These are phyloP conservation scores for Hirundichthys speculiger DNA, from an alignment of 2,113 vertebrate species.

Conservation along the genomic window DNA sequence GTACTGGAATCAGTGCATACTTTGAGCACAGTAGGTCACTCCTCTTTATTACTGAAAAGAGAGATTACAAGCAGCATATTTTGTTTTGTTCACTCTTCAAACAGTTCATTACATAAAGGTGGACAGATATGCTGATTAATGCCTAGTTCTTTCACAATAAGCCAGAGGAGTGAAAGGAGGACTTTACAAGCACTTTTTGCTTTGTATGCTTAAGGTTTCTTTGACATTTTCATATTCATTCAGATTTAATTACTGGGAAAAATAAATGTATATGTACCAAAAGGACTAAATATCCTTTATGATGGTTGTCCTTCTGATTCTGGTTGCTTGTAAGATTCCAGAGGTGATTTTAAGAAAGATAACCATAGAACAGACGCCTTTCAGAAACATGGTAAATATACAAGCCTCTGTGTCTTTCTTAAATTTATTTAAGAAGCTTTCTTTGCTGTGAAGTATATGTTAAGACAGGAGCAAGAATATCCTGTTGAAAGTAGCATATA, in stretches of 20 bases:
- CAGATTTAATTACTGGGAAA: slow-evolving; percentile 54
- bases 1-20: slow-evolving; percentile 62
- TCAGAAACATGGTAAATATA: slow-evolving; percentile 34
- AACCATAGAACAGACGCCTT: slow-evolving; percentile 26
- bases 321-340: slow-evolving; percentile 35
- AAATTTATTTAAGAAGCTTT: background rate
- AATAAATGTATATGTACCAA: slow-evolving; percentile 22
- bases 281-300: slow-evolving; percentile 20
- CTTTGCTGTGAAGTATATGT: background rate
- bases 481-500: background rate
- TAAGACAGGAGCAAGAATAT: background rate
- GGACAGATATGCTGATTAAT: slow-evolving; percentile 62
- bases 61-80: slow-evolving; percentile 72
- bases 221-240: slow-evolving; percentile 57
- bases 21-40: slow-evolving; percentile 40
- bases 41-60: slow-evolving; percentile 58
- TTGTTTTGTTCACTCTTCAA: slow-evolving; percentile 71
- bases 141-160: slow-evolving; percentile 55
- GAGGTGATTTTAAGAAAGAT: slow-evolving; percentile 61
- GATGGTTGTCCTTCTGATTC: slow-evolving; percentile 31
- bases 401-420: slow-evolving; percentile 1
- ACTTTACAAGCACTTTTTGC: slow-evolving; percentile 49
- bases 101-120: slow-evolving; percentile 57
- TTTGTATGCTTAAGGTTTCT: slow-evolving; percentile 54
- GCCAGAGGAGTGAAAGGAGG: slow-evolving; percentile 67